Evolutionary conservation across 53 echinoderm and acorn worm species (phyloP).

Genomic region (Mesocentrotus franciscanus): DNA sequence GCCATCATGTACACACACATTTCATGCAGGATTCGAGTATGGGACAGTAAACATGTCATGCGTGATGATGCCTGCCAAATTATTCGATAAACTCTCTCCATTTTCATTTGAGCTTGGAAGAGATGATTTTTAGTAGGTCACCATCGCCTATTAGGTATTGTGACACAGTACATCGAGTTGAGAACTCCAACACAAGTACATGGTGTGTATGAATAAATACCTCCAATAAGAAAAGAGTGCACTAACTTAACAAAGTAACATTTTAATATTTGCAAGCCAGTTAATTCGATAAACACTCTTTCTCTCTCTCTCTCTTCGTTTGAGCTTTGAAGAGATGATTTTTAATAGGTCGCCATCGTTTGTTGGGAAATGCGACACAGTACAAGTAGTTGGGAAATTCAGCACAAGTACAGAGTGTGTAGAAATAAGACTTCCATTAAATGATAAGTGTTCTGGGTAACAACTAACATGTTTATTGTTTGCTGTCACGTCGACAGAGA

Average conservation of each 20-base stretch:
- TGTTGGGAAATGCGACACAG: background rate
- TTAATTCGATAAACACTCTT: background rate
- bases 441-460: no score
- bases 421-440: background rate
- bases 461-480: no score
- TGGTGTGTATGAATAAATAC: slow-evolving; percentile 8
- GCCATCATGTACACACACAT: background rate
- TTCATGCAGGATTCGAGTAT: background rate
- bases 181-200: background rate
- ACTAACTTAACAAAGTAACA: no score
- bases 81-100: background rate
- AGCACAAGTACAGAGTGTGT: background rate
- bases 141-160: background rate
- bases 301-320: background rate
- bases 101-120: slow-evolving; percentile 14
- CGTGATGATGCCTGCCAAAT: background rate
- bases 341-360: background rate
- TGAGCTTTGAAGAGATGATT: background rate
- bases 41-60: background rate
- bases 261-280: background rate
- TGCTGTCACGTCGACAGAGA: no score
- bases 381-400: background rate
- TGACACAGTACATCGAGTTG: background rate
- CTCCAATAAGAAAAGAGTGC: background rate
- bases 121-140: slow-evolving; percentile 18